Conservation (phyloP, 2,113 vertebrate genomes). For the Ariopsis seemanni region DNA sequence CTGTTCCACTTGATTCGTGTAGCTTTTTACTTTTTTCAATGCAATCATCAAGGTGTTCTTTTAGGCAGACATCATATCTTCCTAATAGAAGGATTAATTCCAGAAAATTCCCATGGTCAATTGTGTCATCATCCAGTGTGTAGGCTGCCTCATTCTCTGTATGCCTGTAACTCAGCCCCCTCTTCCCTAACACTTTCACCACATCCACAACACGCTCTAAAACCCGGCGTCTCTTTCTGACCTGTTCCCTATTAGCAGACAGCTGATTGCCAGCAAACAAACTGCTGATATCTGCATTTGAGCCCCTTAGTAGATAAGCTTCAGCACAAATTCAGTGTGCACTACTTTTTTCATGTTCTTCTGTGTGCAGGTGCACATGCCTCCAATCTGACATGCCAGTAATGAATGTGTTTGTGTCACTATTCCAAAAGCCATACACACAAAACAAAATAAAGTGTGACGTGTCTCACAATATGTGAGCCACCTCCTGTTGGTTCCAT, state of each 20-base stretch:
- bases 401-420: slow-evolving; percentile 34
- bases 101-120: no score
- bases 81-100: no score
- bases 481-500: not conserved
- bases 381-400: slow-evolving; percentile 48
- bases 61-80: no score
- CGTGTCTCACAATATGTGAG: not conserved
- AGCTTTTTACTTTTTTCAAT: not conserved
- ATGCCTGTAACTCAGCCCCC: slow-evolving; percentile 38
- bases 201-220: slow-evolving; percentile 42
- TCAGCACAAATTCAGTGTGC: no score
- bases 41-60: no score
- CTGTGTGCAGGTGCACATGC: slow-evolving; percentile 37
- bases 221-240: slow-evolving; percentile 34
- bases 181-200: slow-evolving; percentile 32
- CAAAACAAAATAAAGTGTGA: slow-evolving; percentile 24
- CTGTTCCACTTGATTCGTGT: slow-evolving; percentile 16
- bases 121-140: slow-evolving; percentile 27
- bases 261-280: slow-evolving; percentile 34
- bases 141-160: slow-evolving; percentile 16
- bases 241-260: slow-evolving; percentile 25
- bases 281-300: slow-evolving; percentile 18
- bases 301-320: no score
- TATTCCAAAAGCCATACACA: slow-evolving; percentile 29
- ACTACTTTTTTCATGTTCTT: slow-evolving; percentile 33